Percentiles rank a stretch among this genome's conserved stretches.
Evolutionary conservation across 2,113 vertebrate species (phyloP).

Genomic region (Alaudala cheleensis): DNA sequence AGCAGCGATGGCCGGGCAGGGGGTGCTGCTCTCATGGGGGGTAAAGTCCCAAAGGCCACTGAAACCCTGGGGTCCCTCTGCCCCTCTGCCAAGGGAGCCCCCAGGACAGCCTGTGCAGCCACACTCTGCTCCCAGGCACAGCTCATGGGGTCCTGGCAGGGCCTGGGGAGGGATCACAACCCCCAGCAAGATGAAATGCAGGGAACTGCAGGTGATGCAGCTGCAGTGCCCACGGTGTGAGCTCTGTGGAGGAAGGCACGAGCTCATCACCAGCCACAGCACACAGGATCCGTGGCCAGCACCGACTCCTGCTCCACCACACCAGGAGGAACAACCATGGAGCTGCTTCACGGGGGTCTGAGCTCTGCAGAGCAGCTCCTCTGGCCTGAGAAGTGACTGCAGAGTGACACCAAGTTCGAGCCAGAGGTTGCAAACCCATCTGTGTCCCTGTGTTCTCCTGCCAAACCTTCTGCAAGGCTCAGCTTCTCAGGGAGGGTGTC

Average conservation of each 20-base stretch:
- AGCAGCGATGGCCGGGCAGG: neutral
- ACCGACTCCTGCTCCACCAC: neutral
- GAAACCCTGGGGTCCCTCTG: fast-evolving
- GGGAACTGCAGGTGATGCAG: neutral
- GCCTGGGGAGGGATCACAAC: neutral
- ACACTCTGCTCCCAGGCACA: neutral
- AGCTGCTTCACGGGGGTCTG: neutral
- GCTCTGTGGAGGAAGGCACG: neutral
- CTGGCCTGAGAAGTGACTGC: neutral
- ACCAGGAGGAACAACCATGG: neutral
- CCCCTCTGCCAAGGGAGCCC: neutral
- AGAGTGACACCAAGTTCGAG: neutral
- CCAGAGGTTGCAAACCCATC: neutral
- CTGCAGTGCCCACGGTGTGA: fast-evolving
- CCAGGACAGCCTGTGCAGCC: neutral
- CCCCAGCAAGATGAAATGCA: neutral
- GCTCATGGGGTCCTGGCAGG: neutral
- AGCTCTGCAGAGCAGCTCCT: neutral
- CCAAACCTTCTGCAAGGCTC: neutral
- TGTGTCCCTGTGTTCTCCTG: neutral
- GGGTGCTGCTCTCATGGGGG: neutral
- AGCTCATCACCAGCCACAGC: neutral
- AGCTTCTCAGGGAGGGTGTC: neutral
- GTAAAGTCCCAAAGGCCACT: neutral
- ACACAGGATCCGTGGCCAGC: fast-evolving